Conservation (phyloP, 2,888 invertebrate genomes). For the Schizotus pectinicornis region DNA sequence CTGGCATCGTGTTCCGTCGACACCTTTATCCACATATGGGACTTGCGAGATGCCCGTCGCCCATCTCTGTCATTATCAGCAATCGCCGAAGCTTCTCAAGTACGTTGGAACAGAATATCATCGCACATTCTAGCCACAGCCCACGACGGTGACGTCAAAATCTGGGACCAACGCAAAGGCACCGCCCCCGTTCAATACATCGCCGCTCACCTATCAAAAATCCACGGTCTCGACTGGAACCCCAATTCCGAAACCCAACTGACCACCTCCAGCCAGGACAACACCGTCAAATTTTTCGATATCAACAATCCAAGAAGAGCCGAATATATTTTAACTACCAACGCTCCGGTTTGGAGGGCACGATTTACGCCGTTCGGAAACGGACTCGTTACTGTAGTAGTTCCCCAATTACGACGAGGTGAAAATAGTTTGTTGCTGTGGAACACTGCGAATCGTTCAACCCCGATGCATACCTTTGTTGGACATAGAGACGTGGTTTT, state of each 20-base stretch:
- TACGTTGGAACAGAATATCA: slow-evolving; percentile 90
- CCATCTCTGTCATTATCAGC: slow-evolving; percentile 86
- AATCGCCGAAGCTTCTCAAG: slow-evolving; percentile 91
- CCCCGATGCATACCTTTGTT: slow-evolving; percentile 89
- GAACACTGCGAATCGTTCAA: slow-evolving; percentile 73
- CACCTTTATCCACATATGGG: slow-evolving; percentile 94
- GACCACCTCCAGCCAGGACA: slow-evolving; percentile 93
- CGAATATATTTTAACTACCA: slow-evolving; percentile 83
- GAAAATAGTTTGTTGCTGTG: slow-evolving; percentile 83
- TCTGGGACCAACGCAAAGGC: slow-evolving; percentile 94
- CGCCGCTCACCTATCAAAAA: slow-evolving; percentile 88
- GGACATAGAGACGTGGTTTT: slow-evolving; percentile 94
- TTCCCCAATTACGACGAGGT: slow-evolving; percentile 87
- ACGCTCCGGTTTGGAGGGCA: slow-evolving; percentile 91
- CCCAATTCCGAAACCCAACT: slow-evolving; percentile 82
- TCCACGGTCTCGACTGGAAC: slow-evolving; percentile 95
- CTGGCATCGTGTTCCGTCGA: slow-evolving; percentile 92
- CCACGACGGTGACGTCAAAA: slow-evolving; percentile 93
- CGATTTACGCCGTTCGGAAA: slow-evolving; percentile 82
- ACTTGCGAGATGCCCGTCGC: slow-evolving; percentile 82
- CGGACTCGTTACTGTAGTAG: slow-evolving; percentile 89
- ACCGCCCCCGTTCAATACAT: slow-evolving; percentile 90
- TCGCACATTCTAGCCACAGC: slow-evolving; percentile 88
- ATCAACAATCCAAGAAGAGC: slow-evolving; percentile 83
- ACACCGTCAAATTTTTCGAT: slow-evolving; percentile 94